Percentiles rank a stretch among this genome's conserved stretches.
These are phyloP conservation scores for Petaurus breviceps DNA, from an alignment of 2,113 vertebrate genomes.

Conservation along the genomic window DNA sequence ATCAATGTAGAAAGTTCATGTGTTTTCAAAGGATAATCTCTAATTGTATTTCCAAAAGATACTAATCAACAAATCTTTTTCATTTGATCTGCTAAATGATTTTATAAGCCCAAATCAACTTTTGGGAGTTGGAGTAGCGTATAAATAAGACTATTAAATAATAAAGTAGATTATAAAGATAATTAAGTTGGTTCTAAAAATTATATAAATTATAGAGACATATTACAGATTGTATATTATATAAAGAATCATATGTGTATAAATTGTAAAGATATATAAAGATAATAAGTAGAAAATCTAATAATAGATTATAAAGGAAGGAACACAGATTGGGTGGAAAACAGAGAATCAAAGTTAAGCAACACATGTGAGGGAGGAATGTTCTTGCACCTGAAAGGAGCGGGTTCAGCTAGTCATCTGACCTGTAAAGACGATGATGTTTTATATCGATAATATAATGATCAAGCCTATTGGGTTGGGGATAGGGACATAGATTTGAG, in stretches of 20 bases:
- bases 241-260: too few relatives aligned
- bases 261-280: too few relatives aligned
- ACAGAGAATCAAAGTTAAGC: background rate
- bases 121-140: constrained; percentile 21
- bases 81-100: constrained; percentile 42
- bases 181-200: background rate
- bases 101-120: constrained; percentile 12
- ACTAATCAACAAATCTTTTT: constrained; percentile 22
- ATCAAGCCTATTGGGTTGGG: background rate
- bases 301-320: background rate
- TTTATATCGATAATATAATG: background rate
- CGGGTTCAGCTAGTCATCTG: background rate
- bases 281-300: too few relatives aligned
- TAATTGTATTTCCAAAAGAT: constrained; percentile 7
- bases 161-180: constrained; percentile 2
- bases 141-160: constrained; percentile 53
- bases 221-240: too few relatives aligned
- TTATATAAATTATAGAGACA: too few relatives aligned
- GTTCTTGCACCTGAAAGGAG: background rate
- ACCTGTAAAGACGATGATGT: background rate
- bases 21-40: background rate
- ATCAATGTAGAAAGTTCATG: background rate
- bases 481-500: background rate
- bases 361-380: background rate
- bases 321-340: background rate